These are phyloP conservation scores for Gymnothorax reevesii DNA, from an alignment of 2,797 vertebrate genomes.

Conservation along the genomic window DNA sequence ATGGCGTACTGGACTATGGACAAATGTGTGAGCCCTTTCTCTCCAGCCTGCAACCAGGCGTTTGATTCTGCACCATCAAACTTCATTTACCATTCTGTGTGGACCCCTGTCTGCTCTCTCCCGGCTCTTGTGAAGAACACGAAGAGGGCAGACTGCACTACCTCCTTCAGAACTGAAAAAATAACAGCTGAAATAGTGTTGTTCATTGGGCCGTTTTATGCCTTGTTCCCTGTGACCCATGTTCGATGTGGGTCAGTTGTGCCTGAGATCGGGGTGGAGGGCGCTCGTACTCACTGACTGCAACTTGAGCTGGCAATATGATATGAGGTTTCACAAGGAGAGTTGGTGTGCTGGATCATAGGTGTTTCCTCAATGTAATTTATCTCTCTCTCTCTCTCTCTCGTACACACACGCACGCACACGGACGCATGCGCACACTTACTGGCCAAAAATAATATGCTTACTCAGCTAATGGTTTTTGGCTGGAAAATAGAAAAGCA, in stretches of 20 bases:
- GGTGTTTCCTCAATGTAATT: too few relatives aligned
- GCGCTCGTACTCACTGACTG: not conserved
- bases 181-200: not conserved
- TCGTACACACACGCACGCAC: not conserved
- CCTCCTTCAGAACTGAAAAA: not conserved
- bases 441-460: slow-evolving; percentile 23
- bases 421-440: not conserved
- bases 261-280: not conserved
- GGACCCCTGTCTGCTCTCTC: not conserved
- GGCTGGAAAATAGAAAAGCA: not conserved
- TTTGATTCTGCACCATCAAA: not conserved
- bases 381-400: not conserved
- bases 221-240: not conserved
- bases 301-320: not conserved
- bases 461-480: not conserved
- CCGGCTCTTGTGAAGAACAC: not conserved
- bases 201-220: not conserved
- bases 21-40: not conserved
- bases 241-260: not conserved
- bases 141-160: not conserved
- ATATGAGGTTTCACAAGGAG: not conserved
- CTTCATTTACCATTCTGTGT: not conserved
- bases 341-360: not conserved
- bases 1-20: not conserved
- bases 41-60: not conserved